Percentiles rank a stretch among this genome's conserved stretches.
phyloP scores from a whole-genome alignment of 1,140 invertebrate genomes.

The Leptopilina boulardi region DNA sequence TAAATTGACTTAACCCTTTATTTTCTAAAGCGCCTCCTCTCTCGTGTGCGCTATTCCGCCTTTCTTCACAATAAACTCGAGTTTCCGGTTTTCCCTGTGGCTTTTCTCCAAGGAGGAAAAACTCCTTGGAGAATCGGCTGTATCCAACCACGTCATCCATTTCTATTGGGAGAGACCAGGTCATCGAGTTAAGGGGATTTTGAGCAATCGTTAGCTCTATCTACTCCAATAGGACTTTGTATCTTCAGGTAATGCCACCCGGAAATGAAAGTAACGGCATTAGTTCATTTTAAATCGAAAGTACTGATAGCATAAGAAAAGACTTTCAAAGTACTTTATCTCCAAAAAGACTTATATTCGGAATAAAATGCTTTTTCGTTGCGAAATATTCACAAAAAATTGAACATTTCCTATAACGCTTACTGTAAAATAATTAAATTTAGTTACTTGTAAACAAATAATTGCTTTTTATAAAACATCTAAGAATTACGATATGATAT shows the following conservation, averaged over 20 bases:
- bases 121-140: background rate
- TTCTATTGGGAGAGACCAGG: slow-evolving; percentile 25
- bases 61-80: background rate
- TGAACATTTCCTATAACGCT: no score
- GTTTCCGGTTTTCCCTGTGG: slow-evolving; percentile 10
- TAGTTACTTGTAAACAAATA: no score
- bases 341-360: background rate
- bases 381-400: no score
- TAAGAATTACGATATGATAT: no score
- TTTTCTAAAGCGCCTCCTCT: background rate
- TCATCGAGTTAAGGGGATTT: slow-evolving; percentile 24
- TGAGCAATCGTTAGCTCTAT: slow-evolving; percentile 19
- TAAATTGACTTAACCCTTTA: background rate
- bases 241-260: background rate
- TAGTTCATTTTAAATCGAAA: background rate
- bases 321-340: background rate
- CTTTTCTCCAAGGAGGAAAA: background rate
- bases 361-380: background rate
- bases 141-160: slow-evolving; percentile 5
- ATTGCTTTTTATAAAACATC: no score
- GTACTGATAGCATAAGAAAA: background rate
- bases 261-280: background rate
- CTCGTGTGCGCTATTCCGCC: background rate
- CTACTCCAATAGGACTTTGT: slow-evolving; percentile 16
- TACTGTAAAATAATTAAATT: no score